Percentiles rank a stretch among this genome's conserved stretches.
These are phyloP conservation scores for Eristalis pertinax DNA, from an alignment of 2,888 invertebrate species.

Conservation along the genomic window DNA sequence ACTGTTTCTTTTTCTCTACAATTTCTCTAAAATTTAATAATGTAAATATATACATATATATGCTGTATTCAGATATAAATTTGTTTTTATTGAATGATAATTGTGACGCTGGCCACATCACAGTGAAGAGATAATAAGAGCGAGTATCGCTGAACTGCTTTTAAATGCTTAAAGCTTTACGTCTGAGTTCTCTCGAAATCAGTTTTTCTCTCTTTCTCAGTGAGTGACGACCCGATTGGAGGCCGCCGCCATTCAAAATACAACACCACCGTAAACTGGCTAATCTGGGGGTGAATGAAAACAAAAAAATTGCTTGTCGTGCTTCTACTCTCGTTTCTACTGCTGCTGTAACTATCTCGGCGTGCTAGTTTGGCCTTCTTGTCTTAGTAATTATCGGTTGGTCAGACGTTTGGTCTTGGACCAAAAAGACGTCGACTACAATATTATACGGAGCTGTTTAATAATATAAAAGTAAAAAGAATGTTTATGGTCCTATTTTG, in stretches of 20 bases:
- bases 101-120: slow-evolving; percentile 25
- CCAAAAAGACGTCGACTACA: slow-evolving; percentile 46
- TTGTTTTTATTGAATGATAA: slow-evolving; percentile 9
- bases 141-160: not conserved
- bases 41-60: too few species aligned
- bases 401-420: slow-evolving; percentile 54
- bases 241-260: slow-evolving; percentile 41
- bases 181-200: not conserved
- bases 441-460: not conserved
- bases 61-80: not conserved
- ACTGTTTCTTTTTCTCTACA: not conserved
- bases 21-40: too few species aligned
- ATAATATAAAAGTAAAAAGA: slow-evolving; percentile 5
- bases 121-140: not conserved
- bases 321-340: slow-evolving; percentile 22
- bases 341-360: slow-evolving; percentile 22
- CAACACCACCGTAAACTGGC: slow-evolving; percentile 26
- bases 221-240: slow-evolving; percentile 47
- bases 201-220: slow-evolving; percentile 4
- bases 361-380: slow-evolving; percentile 43
- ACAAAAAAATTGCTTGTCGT: slow-evolving; percentile 17
- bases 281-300: slow-evolving; percentile 53
- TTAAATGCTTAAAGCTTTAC: slow-evolving; percentile 19
- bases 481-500: slow-evolving; percentile 14
- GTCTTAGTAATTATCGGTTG: slow-evolving; percentile 46